phyloP scores from a whole-genome alignment of 1,140 invertebrate species.

The Camponotus vicinus region DNA sequence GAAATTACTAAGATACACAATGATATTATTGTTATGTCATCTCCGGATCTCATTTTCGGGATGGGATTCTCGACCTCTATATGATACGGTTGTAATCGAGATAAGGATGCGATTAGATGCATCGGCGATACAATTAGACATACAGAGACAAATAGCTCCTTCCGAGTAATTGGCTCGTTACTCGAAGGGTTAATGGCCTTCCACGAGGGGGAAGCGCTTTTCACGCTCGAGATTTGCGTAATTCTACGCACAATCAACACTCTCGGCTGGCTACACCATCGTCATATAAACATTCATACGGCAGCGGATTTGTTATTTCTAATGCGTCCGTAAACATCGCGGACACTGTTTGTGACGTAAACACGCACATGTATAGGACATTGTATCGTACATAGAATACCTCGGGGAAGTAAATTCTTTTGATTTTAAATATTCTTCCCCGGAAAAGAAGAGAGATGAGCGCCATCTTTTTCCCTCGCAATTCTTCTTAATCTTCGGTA shows the following conservation, averaged over 20 bases:
- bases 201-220: neutral
- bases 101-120: slow-evolving; percentile 24
- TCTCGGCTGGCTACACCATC: neutral
- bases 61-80: neutral
- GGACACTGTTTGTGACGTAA: neutral
- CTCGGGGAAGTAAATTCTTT: neutral
- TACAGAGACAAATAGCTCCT: slow-evolving; percentile 16
- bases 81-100: neutral
- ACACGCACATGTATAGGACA: too few species aligned
- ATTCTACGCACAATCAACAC: slow-evolving; percentile 19
- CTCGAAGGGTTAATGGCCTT: slow-evolving; percentile 7
- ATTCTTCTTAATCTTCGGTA: too few species aligned
- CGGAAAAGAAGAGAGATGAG: neutral
- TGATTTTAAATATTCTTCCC: neutral
- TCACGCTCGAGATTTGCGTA: neutral
- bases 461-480: too few species aligned
- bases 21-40: neutral
- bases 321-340: neutral
- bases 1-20: neutral
- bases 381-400: neutral
- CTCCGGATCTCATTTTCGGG: neutral
- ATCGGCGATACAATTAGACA: slow-evolving; percentile 14
- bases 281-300: slow-evolving; percentile 21
- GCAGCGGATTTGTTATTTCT: slow-evolving; percentile 16
- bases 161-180: slow-evolving; percentile 25